Percentiles rank a stretch among this genome's conserved stretches.
Conservation (phyloP, 2,888 invertebrate species). For the Ellobium chinense region DNA sequence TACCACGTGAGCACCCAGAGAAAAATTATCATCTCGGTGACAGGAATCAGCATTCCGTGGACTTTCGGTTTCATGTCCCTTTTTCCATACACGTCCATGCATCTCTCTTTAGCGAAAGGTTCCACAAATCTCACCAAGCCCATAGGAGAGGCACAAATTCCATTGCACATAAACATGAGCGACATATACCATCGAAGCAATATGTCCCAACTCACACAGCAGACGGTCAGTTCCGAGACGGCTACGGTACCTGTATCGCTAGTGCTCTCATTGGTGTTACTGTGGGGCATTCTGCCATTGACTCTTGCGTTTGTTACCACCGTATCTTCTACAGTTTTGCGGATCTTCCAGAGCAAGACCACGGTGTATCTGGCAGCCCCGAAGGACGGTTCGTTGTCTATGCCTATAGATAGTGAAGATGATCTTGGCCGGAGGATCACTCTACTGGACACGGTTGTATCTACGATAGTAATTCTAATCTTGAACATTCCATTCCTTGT, state of each 20-base stretch:
- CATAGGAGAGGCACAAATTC: background rate
- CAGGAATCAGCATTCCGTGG: slow-evolving; percentile 7
- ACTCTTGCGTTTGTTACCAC: background rate
- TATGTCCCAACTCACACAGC: no score
- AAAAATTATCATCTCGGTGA: background rate
- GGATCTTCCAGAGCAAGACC: no score
- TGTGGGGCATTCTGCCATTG: slow-evolving; percentile 7
- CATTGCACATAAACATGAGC: background rate
- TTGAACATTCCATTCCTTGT: background rate
- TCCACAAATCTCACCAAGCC: background rate
- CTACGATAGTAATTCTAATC: background rate
- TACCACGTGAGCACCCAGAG: background rate
- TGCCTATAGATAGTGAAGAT: background rate
- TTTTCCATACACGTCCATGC: background rate
- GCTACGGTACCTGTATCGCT: background rate
- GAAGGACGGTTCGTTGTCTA: background rate
- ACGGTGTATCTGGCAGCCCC: background rate
- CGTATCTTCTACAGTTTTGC: background rate
- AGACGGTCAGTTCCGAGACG: no score
- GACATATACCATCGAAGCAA: background rate
- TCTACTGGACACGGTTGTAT: slow-evolving; percentile 13
- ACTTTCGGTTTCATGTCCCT: slow-evolving; percentile 9
- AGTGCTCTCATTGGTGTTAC: background rate
- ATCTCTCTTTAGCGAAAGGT: background rate
- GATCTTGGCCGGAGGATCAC: background rate